Evolutionary conservation across 2,888 invertebrate genomes (phyloP).

Genomic region (Strigamia maritima): DNA sequence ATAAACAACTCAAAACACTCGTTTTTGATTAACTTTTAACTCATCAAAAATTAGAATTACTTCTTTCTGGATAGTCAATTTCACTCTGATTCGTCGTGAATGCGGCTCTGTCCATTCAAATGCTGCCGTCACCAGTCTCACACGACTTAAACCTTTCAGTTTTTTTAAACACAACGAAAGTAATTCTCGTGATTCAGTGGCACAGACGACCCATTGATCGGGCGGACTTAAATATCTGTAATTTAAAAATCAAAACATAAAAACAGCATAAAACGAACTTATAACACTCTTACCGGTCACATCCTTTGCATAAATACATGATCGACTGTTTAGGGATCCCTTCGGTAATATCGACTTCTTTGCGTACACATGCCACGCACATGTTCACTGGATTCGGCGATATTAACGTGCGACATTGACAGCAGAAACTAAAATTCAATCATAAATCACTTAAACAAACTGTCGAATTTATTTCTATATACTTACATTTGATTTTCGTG

Average conservation of each 20-base stretch:
- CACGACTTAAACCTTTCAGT: constrained; percentile 80
- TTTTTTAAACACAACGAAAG: constrained; percentile 86
- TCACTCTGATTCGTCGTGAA: constrained; percentile 91
- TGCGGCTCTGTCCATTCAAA: constrained; percentile 99
- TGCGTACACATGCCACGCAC: constrained; percentile 91
- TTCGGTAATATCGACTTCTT: constrained; percentile 90
- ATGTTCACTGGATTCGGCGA: constrained; percentile 95
- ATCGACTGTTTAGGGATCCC: constrained; percentile 91
- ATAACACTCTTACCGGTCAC: constrained; percentile 68
- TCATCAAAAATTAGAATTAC: constrained; percentile 49
- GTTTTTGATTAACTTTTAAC: constrained; percentile 6
- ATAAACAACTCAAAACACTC: neutral
- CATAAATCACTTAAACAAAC: neutral
- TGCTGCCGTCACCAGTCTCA: constrained; percentile 89
- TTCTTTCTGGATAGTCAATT: constrained; percentile 89
- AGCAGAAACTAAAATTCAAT: constrained; percentile 63
- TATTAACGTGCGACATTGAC: constrained; percentile 87
- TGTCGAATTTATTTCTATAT: neutral
- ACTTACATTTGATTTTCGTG: neutral
- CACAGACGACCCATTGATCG: constrained; percentile 68
- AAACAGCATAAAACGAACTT: neutral
- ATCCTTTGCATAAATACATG: constrained; percentile 84
- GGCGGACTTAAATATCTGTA: constrained; percentile 82
- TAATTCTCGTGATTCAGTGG: constrained; percentile 84
- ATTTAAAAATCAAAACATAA: neutral